A percentile compares a stretch with the other conserved stretches of the same genome.
phyloP scores from a whole-genome alignment of 2,888 invertebrate species.

The Campopleginae sp. region DNA sequence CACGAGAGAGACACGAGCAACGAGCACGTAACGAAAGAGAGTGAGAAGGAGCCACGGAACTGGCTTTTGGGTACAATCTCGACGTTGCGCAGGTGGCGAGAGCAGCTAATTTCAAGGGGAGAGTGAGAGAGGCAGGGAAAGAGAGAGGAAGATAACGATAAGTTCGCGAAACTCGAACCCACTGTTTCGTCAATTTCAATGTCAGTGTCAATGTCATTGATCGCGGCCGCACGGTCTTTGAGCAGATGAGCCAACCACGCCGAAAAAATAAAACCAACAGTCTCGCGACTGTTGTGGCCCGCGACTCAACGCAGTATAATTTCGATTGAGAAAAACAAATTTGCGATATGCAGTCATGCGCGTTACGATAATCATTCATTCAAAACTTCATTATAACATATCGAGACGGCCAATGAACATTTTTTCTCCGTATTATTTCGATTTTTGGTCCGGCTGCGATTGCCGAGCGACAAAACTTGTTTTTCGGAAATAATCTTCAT shows the following conservation, averaged over 20 bases:
- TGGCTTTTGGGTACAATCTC: constrained; percentile 59
- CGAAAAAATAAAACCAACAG: constrained; percentile 14
- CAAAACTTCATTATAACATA: not conserved
- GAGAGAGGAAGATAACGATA: constrained; percentile 22
- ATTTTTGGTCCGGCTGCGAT: not conserved
- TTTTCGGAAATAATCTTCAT: too few species aligned
- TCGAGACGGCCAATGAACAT: not conserved
- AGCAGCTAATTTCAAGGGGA: constrained; percentile 11
- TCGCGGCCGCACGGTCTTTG: constrained; percentile 51
- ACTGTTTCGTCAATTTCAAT: constrained; percentile 75
- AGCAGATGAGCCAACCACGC: not conserved
- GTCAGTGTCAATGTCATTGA: constrained; percentile 76
- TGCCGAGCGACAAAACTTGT: too few species aligned
- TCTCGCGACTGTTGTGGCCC: constrained; percentile 11
- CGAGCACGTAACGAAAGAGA: constrained; percentile 34
- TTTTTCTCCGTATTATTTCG: not conserved
- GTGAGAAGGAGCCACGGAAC: constrained; percentile 30
- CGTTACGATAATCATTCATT: not conserved
- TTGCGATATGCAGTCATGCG: not conserved
- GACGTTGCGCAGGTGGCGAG: not conserved
- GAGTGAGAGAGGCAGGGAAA: not conserved
- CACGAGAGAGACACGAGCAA: constrained; percentile 24
- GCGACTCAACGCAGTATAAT: not conserved
- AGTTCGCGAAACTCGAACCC: constrained; percentile 39
- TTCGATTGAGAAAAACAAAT: not conserved